phyloP scores from a whole-genome alignment of 2,113 vertebrate genomes.

The Scomber colias region DNA sequence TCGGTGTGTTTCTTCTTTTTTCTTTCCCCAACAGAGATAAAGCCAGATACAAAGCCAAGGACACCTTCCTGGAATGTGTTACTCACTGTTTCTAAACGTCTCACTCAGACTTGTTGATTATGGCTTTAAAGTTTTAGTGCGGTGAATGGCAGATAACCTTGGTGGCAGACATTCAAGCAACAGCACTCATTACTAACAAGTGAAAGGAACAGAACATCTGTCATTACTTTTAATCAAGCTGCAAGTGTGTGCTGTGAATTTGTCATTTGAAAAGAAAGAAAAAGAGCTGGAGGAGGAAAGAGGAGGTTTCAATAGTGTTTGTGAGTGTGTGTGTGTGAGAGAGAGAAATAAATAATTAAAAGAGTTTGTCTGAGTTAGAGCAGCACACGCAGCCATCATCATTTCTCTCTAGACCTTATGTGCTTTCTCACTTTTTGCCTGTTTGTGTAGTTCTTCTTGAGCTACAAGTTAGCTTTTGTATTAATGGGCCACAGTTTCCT shows the following conservation, averaged over 20 bases:
- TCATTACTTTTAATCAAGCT: conserved; percentile 60
- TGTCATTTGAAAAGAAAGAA: conserved; percentile 38
- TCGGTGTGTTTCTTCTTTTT: conserved; percentile 9
- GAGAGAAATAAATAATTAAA: conserved; percentile 2
- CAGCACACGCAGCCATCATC: conserved; percentile 1
- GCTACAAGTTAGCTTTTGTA: neutral
- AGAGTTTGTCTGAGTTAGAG: neutral
- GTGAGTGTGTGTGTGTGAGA: neutral
- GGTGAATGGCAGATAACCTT: conserved; percentile 56
- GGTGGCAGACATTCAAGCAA: conserved; percentile 43
- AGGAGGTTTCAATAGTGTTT: conserved; percentile 1
- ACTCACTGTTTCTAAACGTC: conserved; percentile 17
- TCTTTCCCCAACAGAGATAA: neutral
- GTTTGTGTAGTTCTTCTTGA: neutral
- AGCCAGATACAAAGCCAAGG: conserved; percentile 46
- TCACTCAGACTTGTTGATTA: conserved; percentile 21
- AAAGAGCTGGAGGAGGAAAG: neutral
- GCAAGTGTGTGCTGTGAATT: neutral
- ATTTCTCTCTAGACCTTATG: neutral
- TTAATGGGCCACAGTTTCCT: conserved; percentile 28
- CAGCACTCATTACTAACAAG: conserved; percentile 44
- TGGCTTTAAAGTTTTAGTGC: neutral
- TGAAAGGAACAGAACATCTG: conserved; percentile 40
- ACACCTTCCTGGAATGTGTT: conserved; percentile 24
- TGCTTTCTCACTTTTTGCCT: neutral